These are phyloP conservation scores for Hypothenemus hampei DNA, from an alignment of 1,140 invertebrate species.

Conservation along the genomic window DNA sequence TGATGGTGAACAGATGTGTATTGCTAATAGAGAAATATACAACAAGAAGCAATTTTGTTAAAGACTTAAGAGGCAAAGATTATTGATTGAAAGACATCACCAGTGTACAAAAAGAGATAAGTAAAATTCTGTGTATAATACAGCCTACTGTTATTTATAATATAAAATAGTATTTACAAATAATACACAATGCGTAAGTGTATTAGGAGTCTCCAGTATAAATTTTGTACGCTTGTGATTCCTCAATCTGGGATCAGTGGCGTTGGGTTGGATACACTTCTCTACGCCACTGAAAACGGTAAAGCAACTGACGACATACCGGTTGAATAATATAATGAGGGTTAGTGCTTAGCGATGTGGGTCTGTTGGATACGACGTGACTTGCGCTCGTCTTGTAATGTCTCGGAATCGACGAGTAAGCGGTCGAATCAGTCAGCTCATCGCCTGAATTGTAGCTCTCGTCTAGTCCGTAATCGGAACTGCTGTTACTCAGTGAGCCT, in stretches of 20 bases:
- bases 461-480: slow-evolving; percentile 64
- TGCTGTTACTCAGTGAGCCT: slow-evolving; percentile 44
- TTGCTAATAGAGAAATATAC: slow-evolving; percentile 19
- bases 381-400: slow-evolving; percentile 7
- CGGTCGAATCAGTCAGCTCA: slow-evolving; percentile 50
- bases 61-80: neutral
- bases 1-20: slow-evolving; percentile 24
- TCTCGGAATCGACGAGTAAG: slow-evolving; percentile 44
- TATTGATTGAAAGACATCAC: slow-evolving; percentile 6
- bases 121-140: neutral
- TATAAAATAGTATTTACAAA: neutral
- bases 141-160: neutral
- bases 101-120: slow-evolving; percentile 8
- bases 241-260: no score
- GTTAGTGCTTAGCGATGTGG: slow-evolving; percentile 30
- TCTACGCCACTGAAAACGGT: neutral
- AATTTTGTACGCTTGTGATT: neutral
- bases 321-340: slow-evolving; percentile 27
- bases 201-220: no score
- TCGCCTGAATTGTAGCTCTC: slow-evolving; percentile 67
- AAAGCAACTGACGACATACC: slow-evolving; percentile 16
- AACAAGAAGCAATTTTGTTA: slow-evolving; percentile 14
- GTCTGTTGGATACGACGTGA: slow-evolving; percentile 11
- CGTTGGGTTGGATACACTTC: no score
- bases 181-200: no score